Evolutionary conservation across 2,113 vertebrate genomes (phyloP), one percentile per base, ranked within the genome.

Genomic region (Catagonus wagneri): DNA sequence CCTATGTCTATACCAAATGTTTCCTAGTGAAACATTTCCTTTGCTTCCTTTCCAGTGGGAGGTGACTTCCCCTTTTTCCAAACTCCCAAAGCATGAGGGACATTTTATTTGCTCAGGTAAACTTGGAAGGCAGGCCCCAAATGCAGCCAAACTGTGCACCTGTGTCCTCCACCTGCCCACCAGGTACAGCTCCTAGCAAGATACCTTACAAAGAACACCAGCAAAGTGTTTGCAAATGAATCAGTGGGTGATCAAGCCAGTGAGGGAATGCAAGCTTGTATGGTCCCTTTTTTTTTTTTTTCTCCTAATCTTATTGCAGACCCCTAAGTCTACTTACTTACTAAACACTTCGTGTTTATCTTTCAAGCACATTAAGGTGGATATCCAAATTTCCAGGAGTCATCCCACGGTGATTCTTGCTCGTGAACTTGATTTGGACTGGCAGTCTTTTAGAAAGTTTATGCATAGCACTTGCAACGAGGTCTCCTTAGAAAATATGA

Each of bases 401-500:
- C 54, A 65, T 61, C 54, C 17, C 54, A 54, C 11, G 89, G 36
- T 44, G 16, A 76, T 0, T 7, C 76, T 81, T 93, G 50, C 29
- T 44, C 92, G 58, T 68, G 34, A 97, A 88, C 29, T 92, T 96
- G 32, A 94, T 52, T 63, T 95, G 72, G 56, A 85, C 66, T 72
- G 58, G 78, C 2, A 91, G 44, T 1, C 91, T 58, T 72, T 15
- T 36, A 87, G 87, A 89, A 91, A 72, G 76, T 93, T 91, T 72
- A 68, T 23, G 79, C 80, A 94, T 36, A 0, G 5, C 4, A 91
- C 83, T 78, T 69, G 84, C 56, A 61, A 29, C 44, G 61, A 16
- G 61, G 15, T 27, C 36, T 91, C 72, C 85, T 93, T 60, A 69
- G 83, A 52, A 95, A 97, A 95, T 61, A 87, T 19, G 60, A 78